Base-by-base conservation (phyloP, 2,888 invertebrate species). In the Cryptocephalus primarius region DNA sequence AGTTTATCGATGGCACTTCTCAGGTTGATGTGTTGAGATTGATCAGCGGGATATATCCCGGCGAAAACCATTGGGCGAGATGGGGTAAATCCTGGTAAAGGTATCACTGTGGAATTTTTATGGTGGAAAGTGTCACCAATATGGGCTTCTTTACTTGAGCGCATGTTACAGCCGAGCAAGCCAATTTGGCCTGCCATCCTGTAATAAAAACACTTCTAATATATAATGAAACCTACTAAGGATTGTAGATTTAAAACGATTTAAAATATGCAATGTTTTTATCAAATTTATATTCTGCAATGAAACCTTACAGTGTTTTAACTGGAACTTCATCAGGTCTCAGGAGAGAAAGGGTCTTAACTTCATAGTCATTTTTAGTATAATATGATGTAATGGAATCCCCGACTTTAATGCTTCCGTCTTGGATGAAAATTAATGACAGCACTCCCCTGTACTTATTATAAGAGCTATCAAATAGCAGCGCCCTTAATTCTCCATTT, bases 381-480 rank as follows among this genome's bases (percentile, higher is more conserved):
- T 83, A 77, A 48, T 71, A 70, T 53, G 86, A 88, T 48, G 78
- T 78, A 11, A 97, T 84, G 51, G 79, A 72, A 59, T 93, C 83
- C 0, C 91, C 92, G 14, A 83, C 63, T 53, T 76, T 72, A 2
- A 93, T 64, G 11, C 68, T 70, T 0, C 95, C 95, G 63, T 90
- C 85, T 53, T 82, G 76, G 36, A 94, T 75, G 65, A 85, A 86
- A 22, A 88, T 76, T 31, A 90, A 71, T 55, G 85, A 82, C 46
- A 92, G 71, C 1, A 86, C 83, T 0, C 93, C 93, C 63, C 85
- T 80, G 63, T 86, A 93, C 55, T 79, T 82, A 66, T 96, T 91
- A 70, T 84, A 95, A 87, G 91, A 93, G 46, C 91, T 91, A 64
- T 97, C 97, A 71, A 94, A 94, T 47, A 95, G 74, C 39, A 96